Evolutionary conservation across 23 tunicate species (phyloP).

Genomic region (Trididemnum clinides): DNA sequence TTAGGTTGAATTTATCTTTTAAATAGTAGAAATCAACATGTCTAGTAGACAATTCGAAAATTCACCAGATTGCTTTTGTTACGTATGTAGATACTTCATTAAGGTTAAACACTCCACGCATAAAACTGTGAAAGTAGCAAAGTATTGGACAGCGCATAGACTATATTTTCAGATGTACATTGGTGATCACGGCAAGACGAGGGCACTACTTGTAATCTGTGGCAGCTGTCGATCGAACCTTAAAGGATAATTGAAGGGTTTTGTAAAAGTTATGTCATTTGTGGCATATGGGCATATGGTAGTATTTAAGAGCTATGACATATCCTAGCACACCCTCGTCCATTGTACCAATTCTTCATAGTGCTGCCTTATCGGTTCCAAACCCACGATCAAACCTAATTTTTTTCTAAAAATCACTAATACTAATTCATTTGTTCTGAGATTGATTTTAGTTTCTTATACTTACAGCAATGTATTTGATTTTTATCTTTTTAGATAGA

Average conservation of each 20-base stretch:
- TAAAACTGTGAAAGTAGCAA: constrained; percentile 21
- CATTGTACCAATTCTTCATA: constrained; percentile 36
- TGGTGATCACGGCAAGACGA: constrained; percentile 25
- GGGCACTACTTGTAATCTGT: constrained; percentile 35
- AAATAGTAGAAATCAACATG: too few relatives aligned
- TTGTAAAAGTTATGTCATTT: constrained; percentile 39
- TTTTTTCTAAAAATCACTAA: constrained; percentile 19
- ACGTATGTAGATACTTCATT: constrained; percentile 13
- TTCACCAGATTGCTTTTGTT: constrained; percentile 16
- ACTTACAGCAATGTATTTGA: not conserved
- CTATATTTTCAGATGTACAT: constrained; percentile 31
- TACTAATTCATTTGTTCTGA: constrained; percentile 6
- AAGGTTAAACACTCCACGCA: constrained; percentile 1
- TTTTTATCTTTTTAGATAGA: constrained; percentile 10
- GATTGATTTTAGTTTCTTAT: constrained; percentile 19
- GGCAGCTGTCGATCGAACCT: constrained; percentile 46
- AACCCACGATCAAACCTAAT: constrained; percentile 32
- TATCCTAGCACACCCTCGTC: constrained; percentile 31
- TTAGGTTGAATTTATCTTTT: too few relatives aligned
- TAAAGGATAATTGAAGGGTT: constrained; percentile 27
- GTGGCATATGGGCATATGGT: too few relatives aligned
- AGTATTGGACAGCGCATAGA: constrained; percentile 21
- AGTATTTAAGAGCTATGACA: constrained; percentile 38
- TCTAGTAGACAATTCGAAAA: too few relatives aligned
- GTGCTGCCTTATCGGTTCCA: constrained; percentile 27